Base-by-base conservation (phyloP, 1,140 invertebrate genomes). In the Chelonus insularis region DNA sequence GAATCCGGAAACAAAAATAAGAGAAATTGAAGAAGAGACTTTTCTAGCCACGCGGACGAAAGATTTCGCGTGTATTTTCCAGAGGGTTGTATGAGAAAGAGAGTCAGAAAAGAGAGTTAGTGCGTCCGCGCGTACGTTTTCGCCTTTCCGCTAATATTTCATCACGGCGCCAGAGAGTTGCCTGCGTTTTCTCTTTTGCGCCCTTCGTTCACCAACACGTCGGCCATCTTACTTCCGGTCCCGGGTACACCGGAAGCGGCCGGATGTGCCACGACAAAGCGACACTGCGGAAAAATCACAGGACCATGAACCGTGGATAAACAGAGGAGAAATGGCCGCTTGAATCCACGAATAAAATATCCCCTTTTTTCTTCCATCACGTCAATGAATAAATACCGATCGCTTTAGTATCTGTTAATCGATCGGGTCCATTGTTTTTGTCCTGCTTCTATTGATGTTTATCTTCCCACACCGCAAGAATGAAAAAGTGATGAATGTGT, bases 101-200 rank as follows among this genome's bases (percentile, higher is more conserved):
- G 57, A 62, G 48, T n/a, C n/a, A 59, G 51, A 60, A 62, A 29
- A 63, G 48, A 45, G 12, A 25, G 48, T 54, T 34, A 20, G 43
- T 37, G 41, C 21, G 54, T 55, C 37, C 47, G 36, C 37, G 50
- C 32, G 25, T 52, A 57, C 63, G 70, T 66, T 70, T 69, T 68
- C 67, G 69, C 70, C 75, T 79, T 77, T 73, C 73, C 72, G 75
- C 75, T 78, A 79, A 79, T 79, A 78, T 78, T 78, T 80, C 76
- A 80, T 77, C 69, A 65, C 62, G 58, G 48, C 34, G 43, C 65
- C 63, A 62, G 50, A 60, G 23, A 20, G 36, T 29, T 41, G 11
- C 20, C 37, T 41, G 39, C 23, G 39, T 1, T 50, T 50, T 23
- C 18, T 45, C 23, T 57, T 11, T 32, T 43, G 47, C 16, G 48